Conservation (phyloP, 1,140 invertebrate genomes). For the Microplitis mediator region DNA sequence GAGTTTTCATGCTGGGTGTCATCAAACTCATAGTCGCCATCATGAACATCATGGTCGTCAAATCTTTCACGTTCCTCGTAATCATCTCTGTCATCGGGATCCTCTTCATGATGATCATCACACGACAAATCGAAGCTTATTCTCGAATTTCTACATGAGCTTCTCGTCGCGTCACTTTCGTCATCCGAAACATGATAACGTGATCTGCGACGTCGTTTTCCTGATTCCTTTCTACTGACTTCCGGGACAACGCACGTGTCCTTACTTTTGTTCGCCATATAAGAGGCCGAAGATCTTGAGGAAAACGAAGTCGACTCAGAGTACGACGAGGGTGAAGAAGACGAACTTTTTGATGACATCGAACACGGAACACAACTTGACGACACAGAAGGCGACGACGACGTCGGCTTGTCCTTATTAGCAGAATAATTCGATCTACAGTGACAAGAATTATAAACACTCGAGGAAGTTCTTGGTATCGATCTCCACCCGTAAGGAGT, state of each 20-base stretch:
- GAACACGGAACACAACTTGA: conserved; percentile 8
- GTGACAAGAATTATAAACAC: conserved; percentile 54
- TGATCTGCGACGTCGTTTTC: not conserved
- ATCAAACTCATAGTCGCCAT: conserved; percentile 27
- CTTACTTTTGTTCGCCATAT: not conserved
- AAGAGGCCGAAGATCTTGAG: not conserved
- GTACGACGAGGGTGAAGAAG: not conserved
- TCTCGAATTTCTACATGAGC: conserved; percentile 1
- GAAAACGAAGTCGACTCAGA: conserved; percentile 8
- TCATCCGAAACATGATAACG: not conserved
- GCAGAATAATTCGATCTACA: conserved; percentile 31
- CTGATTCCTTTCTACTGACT: not conserved
- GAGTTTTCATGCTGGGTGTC: conserved; percentile 8
- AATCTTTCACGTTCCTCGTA: conserved; percentile 34
- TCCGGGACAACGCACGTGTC: not conserved
- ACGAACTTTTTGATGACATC: not conserved
- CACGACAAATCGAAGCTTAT: conserved; percentile 5
- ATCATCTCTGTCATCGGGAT: conserved; percentile 23
- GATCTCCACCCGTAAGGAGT: conserved; percentile 81
- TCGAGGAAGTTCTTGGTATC: conserved; percentile 75
- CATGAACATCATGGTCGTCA: conserved; percentile 21
- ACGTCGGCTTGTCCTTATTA: not conserved
- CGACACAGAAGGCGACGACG: not conserved
- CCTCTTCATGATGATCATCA: not conserved
- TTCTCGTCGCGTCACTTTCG: conserved; percentile 1